A percentile compares a stretch with the other conserved stretches of the same genome.
These are phyloP conservation scores for Fissipunctia ypsillon DNA, from an alignment of 2,888 invertebrate species.

Conservation along the genomic window DNA sequence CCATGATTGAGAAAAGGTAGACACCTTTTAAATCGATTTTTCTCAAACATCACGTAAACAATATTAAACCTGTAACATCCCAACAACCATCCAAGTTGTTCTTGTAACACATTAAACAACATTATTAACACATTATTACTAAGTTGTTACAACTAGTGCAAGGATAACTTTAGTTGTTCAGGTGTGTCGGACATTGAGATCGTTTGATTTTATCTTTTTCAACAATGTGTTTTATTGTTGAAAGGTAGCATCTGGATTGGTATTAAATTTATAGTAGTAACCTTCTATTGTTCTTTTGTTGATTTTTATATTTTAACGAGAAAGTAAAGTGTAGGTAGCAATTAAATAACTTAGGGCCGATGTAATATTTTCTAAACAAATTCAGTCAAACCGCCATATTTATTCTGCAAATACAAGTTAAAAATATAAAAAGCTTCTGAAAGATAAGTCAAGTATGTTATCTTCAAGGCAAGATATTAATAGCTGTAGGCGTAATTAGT, in stretches of 20 bases:
- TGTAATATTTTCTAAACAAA: neutral
- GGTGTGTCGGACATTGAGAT: neutral
- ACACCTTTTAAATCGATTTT: no score
- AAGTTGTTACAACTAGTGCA: neutral
- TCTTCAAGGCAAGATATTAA: neutral
- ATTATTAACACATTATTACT: neutral
- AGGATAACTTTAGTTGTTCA: constrained; percentile 12
- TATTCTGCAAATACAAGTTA: neutral
- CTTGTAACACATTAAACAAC: neutral
- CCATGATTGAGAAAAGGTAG: no score
- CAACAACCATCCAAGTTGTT: neutral
- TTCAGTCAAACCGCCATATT: neutral
- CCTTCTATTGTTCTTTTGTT: neutral
- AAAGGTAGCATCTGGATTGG: neutral
- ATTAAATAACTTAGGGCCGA: neutral
- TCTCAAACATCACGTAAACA: no score
- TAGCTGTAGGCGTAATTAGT: no score
- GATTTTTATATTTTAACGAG: no score
- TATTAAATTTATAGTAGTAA: neutral
- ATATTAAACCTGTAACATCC: neutral
- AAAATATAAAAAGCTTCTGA: neutral
- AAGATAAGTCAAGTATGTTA: neutral
- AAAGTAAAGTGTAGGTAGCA: neutral
- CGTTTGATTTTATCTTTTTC: neutral
- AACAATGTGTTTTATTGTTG: neutral